Base-by-base conservation (phyloP, 2,888 invertebrate genomes). In the Octodonta nipae region DNA sequence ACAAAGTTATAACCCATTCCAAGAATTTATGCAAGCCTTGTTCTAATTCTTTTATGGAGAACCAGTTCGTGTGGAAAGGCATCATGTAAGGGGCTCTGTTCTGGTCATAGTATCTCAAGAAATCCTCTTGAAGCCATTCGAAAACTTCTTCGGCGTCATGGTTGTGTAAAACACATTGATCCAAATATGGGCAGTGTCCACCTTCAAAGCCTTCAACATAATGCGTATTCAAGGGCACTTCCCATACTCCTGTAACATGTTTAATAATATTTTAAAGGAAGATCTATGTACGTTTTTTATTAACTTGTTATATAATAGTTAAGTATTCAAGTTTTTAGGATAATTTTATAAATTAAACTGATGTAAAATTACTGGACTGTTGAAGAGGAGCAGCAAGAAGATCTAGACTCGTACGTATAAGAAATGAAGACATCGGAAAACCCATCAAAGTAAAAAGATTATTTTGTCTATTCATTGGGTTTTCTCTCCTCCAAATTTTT, bases 21-120 rank as follows among this genome's bases (percentile, higher is more conserved):
- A 91, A 63, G 63, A 91, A 91, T 60, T 85, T 85, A 46, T 82
- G 79, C 2, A 91, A 65, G 12, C 88, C 89, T 36, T 67, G 67
- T 55, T 86, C 87, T 7, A 86, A 65, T 49, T 75, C 83, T 53
- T 82, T 85, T 47, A 80, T 85, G 57, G 81, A 86, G 69, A 93
- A 92, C 93, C 93, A 93, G 62, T 89, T 91, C 1, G 92, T 91
- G 56, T 93, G 92, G 75, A 89, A 83, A 1, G 89, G 78, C 86
- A 89, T 87, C 86, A 88, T 86, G 60, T 89, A 89, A 0, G 88
- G 86, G 1, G 88, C 86, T 40, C 81, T 71, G 58, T 88, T 88
- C 58, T 87, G 86, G 15, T 83, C 79, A 52, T 87, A 88, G 58
- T 82, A 72, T 14, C 87, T 68, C 38, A 44, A 36, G 61, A 89